Base-by-base conservation (phyloP, 2,888 invertebrate species). In the Druceiella hillmani region DNA sequence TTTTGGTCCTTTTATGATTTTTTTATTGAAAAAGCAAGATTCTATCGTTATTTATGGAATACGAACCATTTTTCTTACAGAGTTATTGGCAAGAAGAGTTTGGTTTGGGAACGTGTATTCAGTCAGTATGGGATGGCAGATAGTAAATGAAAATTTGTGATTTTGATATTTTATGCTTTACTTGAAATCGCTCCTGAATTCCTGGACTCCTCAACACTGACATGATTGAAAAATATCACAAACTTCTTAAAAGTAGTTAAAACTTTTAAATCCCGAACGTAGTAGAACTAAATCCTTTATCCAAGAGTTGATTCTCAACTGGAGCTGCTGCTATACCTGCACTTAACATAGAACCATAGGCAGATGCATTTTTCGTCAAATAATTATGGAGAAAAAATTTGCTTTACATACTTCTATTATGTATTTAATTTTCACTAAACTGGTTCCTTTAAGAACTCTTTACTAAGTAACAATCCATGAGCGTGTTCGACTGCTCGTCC, bases 31-130 rank as follows among this genome's bases (percentile, higher is more conserved):
- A 48, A 49, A 43, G 49, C 51, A 3, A 44, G 43, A 14, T 39
- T 34, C 24, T 33, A 49, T 25, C 43, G 49, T 12, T 47, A 47
- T 32, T 45, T 52, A 31, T 53, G 52, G 52, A 44, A 53, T 10
- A 38, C 37, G 3, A 43, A 46, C 28, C 35, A 47, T 39, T 25
- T 48, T 3, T 44, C 41, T 15, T 53, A 48, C 30, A 50, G 50
- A 36, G 49, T 52, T 31, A 30, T 40, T 11, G 27, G 7, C 9
- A 5, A 12, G 10, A 53, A 52, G 43, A 47, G 48, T 31, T 36
- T 44, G 31, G 46, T 45, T 24, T 52, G 52, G 52, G 45, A 51
- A 10, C 11, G 17, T 5, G 45, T 53, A 20, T 51, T 50, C 11
- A 43, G 36, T 38, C 44, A 51, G n/a, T n/a, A 25, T 50, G 50